Percentiles rank a stretch among this genome's conserved stretches.
phyloP scores from a whole-genome alignment of 2,888 invertebrate genomes.

The Latrodectus hesperus region DNA sequence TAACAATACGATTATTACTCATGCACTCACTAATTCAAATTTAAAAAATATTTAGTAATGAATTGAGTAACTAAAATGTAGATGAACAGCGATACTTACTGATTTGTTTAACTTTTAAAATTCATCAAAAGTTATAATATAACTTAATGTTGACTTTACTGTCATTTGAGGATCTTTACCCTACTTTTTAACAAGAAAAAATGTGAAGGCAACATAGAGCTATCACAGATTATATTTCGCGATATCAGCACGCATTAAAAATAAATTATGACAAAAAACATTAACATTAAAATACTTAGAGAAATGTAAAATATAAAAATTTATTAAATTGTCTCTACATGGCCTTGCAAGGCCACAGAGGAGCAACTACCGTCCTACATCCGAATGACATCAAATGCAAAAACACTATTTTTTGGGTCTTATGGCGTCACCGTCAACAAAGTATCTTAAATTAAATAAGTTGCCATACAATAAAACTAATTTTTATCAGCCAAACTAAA shows the following conservation, averaged over 20 bases:
- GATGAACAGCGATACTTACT: too few species aligned
- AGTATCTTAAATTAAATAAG: not conserved
- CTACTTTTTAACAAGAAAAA: conserved; percentile 31
- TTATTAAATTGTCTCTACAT: conserved; percentile 48
- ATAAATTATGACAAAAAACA: conserved; percentile 19
- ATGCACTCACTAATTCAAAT: too few species aligned
- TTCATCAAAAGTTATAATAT: too few species aligned
- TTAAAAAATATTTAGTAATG: too few species aligned
- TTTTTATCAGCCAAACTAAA: not conserved
- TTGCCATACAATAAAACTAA: not conserved
- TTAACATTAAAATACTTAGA: conserved; percentile 35
- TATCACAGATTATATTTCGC: conserved; percentile 36
- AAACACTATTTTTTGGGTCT: conserved; percentile 29
- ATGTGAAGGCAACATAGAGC: conserved; percentile 24
- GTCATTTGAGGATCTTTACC: conserved; percentile 29
- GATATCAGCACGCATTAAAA: conserved; percentile 27
- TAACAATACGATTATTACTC: too few species aligned
- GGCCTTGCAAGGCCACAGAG: conserved; percentile 58
- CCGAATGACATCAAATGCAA: conserved; percentile 40
- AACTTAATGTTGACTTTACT: not conserved
- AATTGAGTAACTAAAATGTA: too few species aligned
- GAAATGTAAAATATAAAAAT: conserved; percentile 39
- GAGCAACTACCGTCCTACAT: conserved; percentile 57
- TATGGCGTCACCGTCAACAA: conserved; percentile 53
- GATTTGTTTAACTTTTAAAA: too few species aligned